Conservation (phyloP, 2,113 vertebrate species). For the Riparia riparia region DNA sequence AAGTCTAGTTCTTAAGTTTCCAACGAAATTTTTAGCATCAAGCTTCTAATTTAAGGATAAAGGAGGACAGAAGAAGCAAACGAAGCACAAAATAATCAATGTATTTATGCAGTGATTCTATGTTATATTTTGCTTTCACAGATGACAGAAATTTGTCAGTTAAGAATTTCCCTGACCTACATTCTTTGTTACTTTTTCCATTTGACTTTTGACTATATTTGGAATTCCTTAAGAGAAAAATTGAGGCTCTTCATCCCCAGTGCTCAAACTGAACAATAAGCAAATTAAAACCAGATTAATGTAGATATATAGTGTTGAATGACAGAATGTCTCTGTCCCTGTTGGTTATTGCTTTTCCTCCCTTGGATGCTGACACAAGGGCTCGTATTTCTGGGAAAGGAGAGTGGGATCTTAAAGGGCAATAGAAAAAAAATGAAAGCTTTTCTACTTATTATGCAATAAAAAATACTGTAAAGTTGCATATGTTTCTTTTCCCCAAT, state of each 20-base stretch:
- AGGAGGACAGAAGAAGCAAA: slow-evolving; percentile 49
- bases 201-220: slow-evolving; percentile 63
- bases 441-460: background rate
- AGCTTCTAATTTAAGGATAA: slow-evolving; percentile 62
- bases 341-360: slow-evolving; percentile 48
- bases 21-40: slow-evolving; percentile 73
- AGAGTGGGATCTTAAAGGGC: background rate
- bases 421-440: background rate
- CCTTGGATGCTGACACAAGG: slow-evolving; percentile 21
- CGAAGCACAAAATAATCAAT: slow-evolving; percentile 69
- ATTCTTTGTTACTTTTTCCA: slow-evolving; percentile 24
- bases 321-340: slow-evolving; percentile 49
- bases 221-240: slow-evolving; percentile 50
- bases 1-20: slow-evolving; percentile 74
- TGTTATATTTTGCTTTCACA: slow-evolving; percentile 13
- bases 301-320: slow-evolving; percentile 39
- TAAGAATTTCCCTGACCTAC: slow-evolving; percentile 36
- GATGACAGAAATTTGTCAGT: background rate
- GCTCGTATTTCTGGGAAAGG: slow-evolving; percentile 43
- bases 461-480: background rate
- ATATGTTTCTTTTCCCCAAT: background rate
- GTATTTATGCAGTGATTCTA: background rate
- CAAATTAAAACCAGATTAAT: slow-evolving; percentile 74
- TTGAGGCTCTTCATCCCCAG: background rate
- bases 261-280: slow-evolving; percentile 38